A percentile compares a stretch with the other conserved stretches of the same genome.
phyloP scores from a whole-genome alignment of 2,113 vertebrate species.

The Siniperca chuatsi region DNA sequence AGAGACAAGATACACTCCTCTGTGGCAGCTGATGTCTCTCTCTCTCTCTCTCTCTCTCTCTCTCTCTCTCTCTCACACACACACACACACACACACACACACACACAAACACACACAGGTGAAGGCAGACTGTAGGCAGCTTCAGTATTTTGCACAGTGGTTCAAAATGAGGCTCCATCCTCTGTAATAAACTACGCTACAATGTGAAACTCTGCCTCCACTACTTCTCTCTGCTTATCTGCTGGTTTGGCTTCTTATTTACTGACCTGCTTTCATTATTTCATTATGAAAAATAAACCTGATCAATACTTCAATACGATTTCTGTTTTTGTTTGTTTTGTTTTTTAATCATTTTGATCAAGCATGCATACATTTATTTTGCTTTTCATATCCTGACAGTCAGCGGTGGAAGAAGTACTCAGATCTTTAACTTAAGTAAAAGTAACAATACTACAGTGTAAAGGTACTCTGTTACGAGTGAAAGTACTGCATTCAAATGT shows the following conservation, averaged over 20 bases:
- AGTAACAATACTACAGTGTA: not conserved
- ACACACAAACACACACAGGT: constrained; percentile 31
- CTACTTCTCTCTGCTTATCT: not conserved
- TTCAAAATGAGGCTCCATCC: constrained; percentile 40
- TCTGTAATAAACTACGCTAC: not conserved
- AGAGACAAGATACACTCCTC: constrained; percentile 46
- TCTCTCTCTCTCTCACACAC: too few relatives aligned
- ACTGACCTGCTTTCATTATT: too few relatives aligned
- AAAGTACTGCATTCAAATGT: too few relatives aligned
- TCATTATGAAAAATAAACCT: too few relatives aligned
- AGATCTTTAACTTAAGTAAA: too few relatives aligned
- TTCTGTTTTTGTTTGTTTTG: too few relatives aligned
- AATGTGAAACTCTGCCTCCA: not conserved
- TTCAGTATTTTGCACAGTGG: constrained; percentile 57
- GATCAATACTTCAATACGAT: too few relatives aligned
- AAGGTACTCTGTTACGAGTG: not conserved
- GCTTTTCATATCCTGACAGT: not conserved
- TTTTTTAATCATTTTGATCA: too few relatives aligned
- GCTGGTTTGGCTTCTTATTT: too few relatives aligned
- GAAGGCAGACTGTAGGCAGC: not conserved
- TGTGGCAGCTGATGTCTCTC: constrained; percentile 53
- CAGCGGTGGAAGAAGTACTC: not conserved
- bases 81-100: constrained; percentile 8
- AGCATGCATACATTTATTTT: not conserved
- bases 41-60: too few relatives aligned